A percentile compares a stretch with the other conserved stretches of the same genome.
These are phyloP conservation scores for Pachyrhynchus sulphureomaculatus DNA, from an alignment of 1,140 invertebrate species.

Conservation along the genomic window DNA sequence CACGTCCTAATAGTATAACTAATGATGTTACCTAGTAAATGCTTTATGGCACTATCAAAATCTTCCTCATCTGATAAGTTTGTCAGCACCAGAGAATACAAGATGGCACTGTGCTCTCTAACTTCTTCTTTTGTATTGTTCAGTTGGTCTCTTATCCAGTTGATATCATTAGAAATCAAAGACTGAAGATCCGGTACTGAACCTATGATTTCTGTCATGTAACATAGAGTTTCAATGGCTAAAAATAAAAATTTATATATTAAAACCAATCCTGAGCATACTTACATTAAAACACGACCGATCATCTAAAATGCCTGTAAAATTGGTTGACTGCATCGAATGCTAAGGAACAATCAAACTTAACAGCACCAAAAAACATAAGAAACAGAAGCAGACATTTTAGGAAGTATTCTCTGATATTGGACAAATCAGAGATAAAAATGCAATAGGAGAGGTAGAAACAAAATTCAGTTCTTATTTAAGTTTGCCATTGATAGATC, in stretches of 20 bases:
- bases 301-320: too few species aligned
- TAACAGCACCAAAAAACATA: too few species aligned
- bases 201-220: constrained; percentile 73
- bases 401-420: too few species aligned
- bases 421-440: too few species aligned
- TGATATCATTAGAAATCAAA: constrained; percentile 47
- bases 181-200: constrained; percentile 57
- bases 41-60: constrained; percentile 59
- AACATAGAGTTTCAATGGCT: constrained; percentile 66
- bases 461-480: too few species aligned
- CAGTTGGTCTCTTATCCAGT: constrained; percentile 66
- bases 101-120: constrained; percentile 65
- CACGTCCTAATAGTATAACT: too few species aligned
- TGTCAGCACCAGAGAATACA: constrained; percentile 66
- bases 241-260: constrained; percentile 30
- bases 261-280: not conserved
- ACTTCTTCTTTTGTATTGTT: constrained; percentile 73
- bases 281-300: too few species aligned
- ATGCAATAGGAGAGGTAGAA: too few species aligned
- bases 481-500: too few species aligned
- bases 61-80: constrained; percentile 54
- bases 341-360: too few species aligned
- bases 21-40: constrained; percentile 52
- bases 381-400: too few species aligned
- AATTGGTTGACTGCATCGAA: too few species aligned